Base-by-base conservation (phyloP, 2,113 vertebrate genomes). In the Vimba vimba region DNA sequence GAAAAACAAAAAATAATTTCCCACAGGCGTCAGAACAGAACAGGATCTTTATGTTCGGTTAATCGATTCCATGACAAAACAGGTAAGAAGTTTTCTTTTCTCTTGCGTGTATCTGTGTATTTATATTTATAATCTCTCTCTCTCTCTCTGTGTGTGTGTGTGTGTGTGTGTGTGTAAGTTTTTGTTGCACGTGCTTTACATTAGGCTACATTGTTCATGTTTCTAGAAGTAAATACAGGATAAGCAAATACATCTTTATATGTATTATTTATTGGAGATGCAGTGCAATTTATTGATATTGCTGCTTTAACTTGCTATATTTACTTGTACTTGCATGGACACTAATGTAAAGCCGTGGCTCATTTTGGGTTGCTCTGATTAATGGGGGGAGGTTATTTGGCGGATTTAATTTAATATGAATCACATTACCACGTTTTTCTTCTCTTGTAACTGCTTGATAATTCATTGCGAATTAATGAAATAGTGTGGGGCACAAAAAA, bases 41-140 rank as follows among this genome's bases (percentile, higher is more conserved):
- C 96, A 97, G 94, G 96, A 97, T 92, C 93, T 97, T 85, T 97
- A 96, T 23, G 96, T 97, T 47, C 96, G 96, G 23, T 95, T 97
- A 91, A 97, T 97, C 92, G 96, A 97, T 91, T 97, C 96, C 33
- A 97, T 97, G 96, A 97, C 96, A 93, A 97, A 97, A 94, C 96
- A 97, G 96, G 96, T 97, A 95, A 97, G 96, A 90, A 92, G 25
- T 91, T 81, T 94, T 80, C 23, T 50, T 27, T 13, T 52, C 25
- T 7, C 43, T 33, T 23, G 13, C 12, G 19, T 52, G 59, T 64
- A 62, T 57, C 55, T 23, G 6, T 64, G 45, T 81, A 13, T 57
- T 77, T 59, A 73, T 57, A 80, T 85, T 85, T 47, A 47, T 50
- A 75, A 59, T 79, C 39, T 57, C 27, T 33, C 11, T 36, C 4